Evolutionary conservation across 1,140 invertebrate genomes (phyloP).

Genomic region (Trichonephila clavata): DNA sequence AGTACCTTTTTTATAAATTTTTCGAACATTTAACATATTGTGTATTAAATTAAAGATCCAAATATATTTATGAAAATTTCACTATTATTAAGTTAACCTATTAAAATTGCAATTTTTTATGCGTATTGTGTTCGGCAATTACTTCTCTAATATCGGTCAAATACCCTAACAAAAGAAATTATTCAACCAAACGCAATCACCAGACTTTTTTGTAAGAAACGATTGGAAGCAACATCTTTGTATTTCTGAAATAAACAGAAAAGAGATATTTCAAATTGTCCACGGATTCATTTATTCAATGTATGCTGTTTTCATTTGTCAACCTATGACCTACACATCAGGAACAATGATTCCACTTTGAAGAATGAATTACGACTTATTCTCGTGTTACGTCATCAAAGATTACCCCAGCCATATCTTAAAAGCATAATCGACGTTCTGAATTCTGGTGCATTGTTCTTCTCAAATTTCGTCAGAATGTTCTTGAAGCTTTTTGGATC

Average conservation of each 20-base stretch:
- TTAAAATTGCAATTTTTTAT: no score
- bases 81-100: no score
- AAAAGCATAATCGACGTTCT: neutral
- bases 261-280: neutral
- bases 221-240: neutral
- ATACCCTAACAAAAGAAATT: no score
- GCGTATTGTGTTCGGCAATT: no score
- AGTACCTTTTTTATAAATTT: no score
- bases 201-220: neutral
- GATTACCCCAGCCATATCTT: neutral
- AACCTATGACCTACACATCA: neutral
- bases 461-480: neutral
- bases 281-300: neutral
- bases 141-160: no score
- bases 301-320: neutral
- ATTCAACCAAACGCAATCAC: no score
- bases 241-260: neutral
- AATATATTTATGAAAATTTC: no score
- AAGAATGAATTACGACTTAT: slow-evolving; percentile 1
- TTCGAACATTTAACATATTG: no score
- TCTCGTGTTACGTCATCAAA: neutral
- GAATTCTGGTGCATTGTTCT: neutral
- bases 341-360: neutral
- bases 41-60: no score
- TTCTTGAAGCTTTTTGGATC: neutral